Conservation (phyloP, 2,797 vertebrate genomes). For the Antennarius maculatus region DNA sequence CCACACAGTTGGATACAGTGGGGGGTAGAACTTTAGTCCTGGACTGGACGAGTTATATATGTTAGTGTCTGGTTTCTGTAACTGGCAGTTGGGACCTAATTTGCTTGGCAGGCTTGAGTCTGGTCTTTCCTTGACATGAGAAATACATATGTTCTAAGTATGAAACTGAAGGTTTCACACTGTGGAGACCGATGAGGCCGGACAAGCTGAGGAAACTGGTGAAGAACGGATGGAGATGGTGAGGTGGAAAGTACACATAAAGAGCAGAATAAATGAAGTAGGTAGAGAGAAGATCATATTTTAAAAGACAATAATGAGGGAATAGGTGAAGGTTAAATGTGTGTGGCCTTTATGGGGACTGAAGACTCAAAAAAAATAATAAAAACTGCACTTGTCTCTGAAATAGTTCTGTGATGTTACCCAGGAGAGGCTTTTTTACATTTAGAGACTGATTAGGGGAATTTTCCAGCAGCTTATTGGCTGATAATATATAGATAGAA, state of each 20-base stretch:
- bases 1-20: conserved; percentile 40
- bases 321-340: no score
- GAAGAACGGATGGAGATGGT: no score
- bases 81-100: conserved; percentile 37
- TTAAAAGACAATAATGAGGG: no score
- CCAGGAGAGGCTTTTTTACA: neutral
- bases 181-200: no score
- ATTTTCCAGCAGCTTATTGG: conserved; percentile 20
- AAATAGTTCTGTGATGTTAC: neutral
- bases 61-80: conserved; percentile 64
- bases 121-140: conserved; percentile 11
- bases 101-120: conserved; percentile 40
- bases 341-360: no score
- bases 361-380: no score
- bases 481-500: neutral
- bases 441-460: neutral
- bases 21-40: conserved; percentile 34
- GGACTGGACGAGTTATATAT: conserved; percentile 32
- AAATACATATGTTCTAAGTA: neutral
- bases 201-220: no score
- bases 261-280: no score
- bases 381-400: no score
- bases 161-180: neutral
- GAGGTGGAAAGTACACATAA: no score
- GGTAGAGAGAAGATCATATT: no score